Conservation (phyloP, 64 coral and sea anemone species). For the Pachyseris speciosa region DNA sequence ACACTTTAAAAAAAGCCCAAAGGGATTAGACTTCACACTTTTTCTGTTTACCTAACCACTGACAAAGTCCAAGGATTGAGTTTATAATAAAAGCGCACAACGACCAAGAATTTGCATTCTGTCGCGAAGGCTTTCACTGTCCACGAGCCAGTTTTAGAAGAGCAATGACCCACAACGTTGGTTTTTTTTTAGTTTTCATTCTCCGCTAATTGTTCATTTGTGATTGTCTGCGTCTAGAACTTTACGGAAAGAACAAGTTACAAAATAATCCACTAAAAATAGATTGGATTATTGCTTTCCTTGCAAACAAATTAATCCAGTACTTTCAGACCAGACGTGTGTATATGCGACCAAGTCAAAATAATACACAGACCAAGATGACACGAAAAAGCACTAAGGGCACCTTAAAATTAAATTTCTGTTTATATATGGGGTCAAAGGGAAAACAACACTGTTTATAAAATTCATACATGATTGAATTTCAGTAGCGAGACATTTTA, state of each 20-base stretch:
- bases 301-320: conserved; percentile 2
- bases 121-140: neutral
- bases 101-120: conserved; percentile 25
- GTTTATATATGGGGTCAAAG: neutral
- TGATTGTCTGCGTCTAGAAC: neutral
- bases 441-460: neutral
- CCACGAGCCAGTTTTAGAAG: neutral
- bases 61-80: neutral
- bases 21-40: conserved; percentile 31
- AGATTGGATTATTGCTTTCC: neutral
- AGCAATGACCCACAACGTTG: neutral
- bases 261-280: neutral
- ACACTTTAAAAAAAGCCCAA: neutral
- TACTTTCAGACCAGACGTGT: neutral
- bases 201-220: neutral
- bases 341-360: neutral
- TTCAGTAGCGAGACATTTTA: neutral
- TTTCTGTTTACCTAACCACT: neutral
- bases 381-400: neutral
- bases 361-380: neutral
- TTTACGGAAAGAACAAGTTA: neutral
- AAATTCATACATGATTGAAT: neutral
- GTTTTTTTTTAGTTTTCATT: neutral
- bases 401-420: neutral
- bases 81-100: neutral